Conservation (phyloP, 2,113 vertebrate species). For the Xiphophorus maculatus region DNA sequence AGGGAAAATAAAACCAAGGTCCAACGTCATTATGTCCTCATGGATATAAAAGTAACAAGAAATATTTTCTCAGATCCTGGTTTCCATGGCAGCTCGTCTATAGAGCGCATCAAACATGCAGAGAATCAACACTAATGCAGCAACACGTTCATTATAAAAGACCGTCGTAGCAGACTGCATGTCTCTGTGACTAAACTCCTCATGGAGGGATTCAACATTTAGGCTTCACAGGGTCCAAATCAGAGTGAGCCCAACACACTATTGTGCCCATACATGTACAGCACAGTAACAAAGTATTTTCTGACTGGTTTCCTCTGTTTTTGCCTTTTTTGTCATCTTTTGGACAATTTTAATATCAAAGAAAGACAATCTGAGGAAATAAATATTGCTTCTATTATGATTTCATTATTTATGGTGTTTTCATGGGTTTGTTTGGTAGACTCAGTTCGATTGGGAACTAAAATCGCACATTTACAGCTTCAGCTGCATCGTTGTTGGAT, state of each 20-base stretch:
- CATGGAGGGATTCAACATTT: background rate
- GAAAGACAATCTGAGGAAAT: no score
- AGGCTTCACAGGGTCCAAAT: background rate
- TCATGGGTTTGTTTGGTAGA: no score
- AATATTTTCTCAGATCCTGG: background rate
- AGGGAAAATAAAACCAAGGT: background rate
- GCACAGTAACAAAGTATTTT: no score
- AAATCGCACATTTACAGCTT: no score
- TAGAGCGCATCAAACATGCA: background rate
- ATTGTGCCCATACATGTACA: no score
- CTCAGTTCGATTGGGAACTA: no score
- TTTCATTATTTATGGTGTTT: no score
- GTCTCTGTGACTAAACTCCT: background rate
- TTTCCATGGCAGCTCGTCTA: conserved; percentile 13
- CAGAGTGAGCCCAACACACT: background rate
- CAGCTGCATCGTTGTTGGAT: no score
- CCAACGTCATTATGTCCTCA: background rate
- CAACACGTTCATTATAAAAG: background rate
- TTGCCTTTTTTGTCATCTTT: no score
- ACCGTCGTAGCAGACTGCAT: background rate
- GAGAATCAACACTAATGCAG: background rate
- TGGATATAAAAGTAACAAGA: background rate
- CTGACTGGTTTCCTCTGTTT: no score
- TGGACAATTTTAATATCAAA: no score
- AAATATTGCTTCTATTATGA: no score